Evolutionary conservation across 2,113 vertebrate genomes (phyloP).

Genomic region (Megatriorchis doriae): DNA sequence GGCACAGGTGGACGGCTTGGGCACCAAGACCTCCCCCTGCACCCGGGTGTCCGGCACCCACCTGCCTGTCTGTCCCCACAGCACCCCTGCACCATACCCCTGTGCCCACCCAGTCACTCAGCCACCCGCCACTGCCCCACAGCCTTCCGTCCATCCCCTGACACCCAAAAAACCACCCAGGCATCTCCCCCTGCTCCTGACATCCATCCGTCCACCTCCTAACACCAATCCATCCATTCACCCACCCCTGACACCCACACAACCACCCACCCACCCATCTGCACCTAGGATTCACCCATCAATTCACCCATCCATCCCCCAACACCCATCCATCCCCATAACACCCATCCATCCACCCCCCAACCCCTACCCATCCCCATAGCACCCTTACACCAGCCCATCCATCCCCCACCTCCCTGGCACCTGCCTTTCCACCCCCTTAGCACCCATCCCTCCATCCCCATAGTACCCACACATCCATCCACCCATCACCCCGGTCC

Average conservation of each 20-base stretch:
- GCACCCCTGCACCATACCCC: background rate
- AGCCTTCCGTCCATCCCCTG: background rate
- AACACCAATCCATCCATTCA: background rate
- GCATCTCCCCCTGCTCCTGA: background rate
- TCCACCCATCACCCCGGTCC: background rate
- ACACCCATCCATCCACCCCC: background rate
- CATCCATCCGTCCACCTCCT: background rate
- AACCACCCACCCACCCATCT: background rate
- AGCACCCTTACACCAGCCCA: background rate
- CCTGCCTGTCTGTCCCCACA: background rate
- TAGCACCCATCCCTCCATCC: no score
- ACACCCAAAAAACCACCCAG: background rate
- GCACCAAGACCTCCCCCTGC: background rate
- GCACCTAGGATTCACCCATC: background rate
- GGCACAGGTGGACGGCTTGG: accelerated
- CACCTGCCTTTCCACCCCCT: background rate
- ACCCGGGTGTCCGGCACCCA: accelerated
- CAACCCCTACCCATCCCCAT: background rate
- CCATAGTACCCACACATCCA: no score
- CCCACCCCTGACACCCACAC: background rate
- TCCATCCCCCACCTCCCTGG: background rate
- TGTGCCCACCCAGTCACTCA: background rate
- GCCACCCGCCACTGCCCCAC: background rate
- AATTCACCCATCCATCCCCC: background rate
- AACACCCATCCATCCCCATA: background rate